A percentile compares a stretch with the other conserved stretches of the same genome.
These are phyloP conservation scores for Parapsyche elsis DNA, from an alignment of 1,140 invertebrate species.

Conservation along the genomic window DNA sequence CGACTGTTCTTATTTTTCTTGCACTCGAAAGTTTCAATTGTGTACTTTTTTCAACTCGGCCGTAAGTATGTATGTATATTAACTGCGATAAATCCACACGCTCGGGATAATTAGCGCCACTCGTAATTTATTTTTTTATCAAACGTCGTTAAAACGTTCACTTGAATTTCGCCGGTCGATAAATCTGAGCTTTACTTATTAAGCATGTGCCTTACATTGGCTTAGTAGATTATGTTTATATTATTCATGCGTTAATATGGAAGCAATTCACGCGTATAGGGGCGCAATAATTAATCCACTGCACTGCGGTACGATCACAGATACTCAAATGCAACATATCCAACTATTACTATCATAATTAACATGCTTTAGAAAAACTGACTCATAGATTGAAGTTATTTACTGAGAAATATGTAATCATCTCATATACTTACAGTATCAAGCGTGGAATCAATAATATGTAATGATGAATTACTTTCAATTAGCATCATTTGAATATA, in stretches of 20 bases:
- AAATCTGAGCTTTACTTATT: constrained; percentile 52
- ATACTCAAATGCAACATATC: constrained; percentile 12
- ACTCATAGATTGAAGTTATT: no score
- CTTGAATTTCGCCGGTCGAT: not conserved
- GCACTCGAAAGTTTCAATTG: not conserved
- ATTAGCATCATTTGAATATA: no score
- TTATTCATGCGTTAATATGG: constrained; percentile 55
- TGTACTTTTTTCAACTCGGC: not conserved
- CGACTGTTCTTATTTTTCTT: not conserved
- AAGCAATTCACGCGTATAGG: constrained; percentile 51
- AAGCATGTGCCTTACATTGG: constrained; percentile 51
- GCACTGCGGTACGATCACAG: constrained; percentile 47
- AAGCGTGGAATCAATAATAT: not conserved
- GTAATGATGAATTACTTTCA: not conserved
- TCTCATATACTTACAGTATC: not conserved
- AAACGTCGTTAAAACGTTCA: not conserved
- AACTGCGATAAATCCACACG: not conserved
- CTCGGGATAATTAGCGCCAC: no score
- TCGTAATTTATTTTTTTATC: constrained; percentile 16
- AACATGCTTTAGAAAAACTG: no score
- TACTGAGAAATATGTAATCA: no score
- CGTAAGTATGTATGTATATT: not conserved
- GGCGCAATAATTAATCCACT: constrained; percentile 54
- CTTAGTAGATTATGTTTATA: constrained; percentile 55
- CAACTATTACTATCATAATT: not conserved